Base-by-base conservation (phyloP, 2,113 vertebrate genomes). In the Bufo gargarizans region DNA sequence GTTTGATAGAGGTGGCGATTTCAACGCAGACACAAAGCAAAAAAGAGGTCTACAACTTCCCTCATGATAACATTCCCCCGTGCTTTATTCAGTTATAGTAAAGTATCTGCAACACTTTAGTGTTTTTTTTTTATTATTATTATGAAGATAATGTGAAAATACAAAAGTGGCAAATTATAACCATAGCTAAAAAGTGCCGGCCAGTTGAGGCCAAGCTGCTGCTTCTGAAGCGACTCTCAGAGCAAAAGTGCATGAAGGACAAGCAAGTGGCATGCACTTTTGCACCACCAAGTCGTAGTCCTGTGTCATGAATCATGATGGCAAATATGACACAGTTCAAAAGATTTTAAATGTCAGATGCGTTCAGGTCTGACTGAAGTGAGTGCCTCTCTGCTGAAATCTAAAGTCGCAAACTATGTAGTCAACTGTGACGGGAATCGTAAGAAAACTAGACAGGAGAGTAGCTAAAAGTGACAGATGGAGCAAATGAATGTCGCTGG, bases 251-350 rank as follows among this genome's bases (percentile, higher is more conserved):
- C 67, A 5, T 2, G 9, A 43, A 89, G 71, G 86, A 53, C 77
- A 49, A 22, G 17, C 0, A 0, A 63, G 76, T 11, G 56, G 22
- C 77, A 65, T 56, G 77, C 20, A 11, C 14, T 22, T 7, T 7
- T 5, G 12, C 72, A 76, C 13, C 89, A 72, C 77, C 88, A 80
- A 72, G n/a, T 77, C 59, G 16, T 77, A 65, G 85, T 1, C 84
- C 78, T 1, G 63, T 0, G 43, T 50, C 72, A 55, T 33, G 80
- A 80, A 86, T 59, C 84, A 83, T 86, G 77, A 84, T 76, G 55
- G 5, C 47, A 86, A 74, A 45, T 77, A 87, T 71, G 89, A 84
- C 85, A 86, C 80, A 87, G 74, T 87, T 87, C 89, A 89, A 69
- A 89, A 84, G 85, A 89, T 63, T 79, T 69, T 50, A 84, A 83